phyloP scores from a whole-genome alignment of 2,797 vertebrate species.

The Alcedo quadribrachys region DNA sequence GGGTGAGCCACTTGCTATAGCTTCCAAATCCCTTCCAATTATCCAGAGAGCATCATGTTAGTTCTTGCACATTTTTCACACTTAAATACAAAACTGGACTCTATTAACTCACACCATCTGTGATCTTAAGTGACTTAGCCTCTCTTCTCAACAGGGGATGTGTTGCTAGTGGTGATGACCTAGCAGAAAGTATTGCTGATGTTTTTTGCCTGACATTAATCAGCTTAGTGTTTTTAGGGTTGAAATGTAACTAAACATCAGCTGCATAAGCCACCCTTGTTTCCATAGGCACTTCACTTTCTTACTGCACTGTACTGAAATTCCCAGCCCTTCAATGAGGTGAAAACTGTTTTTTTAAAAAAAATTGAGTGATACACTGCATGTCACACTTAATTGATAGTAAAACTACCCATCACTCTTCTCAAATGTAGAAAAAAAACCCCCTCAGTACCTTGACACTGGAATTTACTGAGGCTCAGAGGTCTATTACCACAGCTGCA shows the following conservation, averaged over 20 bases:
- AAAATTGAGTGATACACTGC: not conserved
- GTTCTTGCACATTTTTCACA: slow-evolving; percentile 8
- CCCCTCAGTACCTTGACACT: not conserved
- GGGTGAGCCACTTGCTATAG: not conserved
- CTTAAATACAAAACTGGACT: slow-evolving; percentile 21
- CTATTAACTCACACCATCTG: slow-evolving; percentile 8
- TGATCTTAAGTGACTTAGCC: slow-evolving; percentile 26
- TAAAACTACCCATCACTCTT: not conserved
- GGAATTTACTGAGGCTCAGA: not conserved
- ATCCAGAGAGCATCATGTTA: not conserved
- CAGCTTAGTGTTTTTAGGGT: not conserved
- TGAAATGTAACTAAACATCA: not conserved
- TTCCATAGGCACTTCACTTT: not conserved
- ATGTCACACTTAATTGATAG: not conserved
- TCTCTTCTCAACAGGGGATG: not conserved
- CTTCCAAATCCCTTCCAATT: not conserved
- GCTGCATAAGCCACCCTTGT: not conserved
- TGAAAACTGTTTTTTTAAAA: not conserved
- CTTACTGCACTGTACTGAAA: not conserved
- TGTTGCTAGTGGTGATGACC: slow-evolving; percentile 26
- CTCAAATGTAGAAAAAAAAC: not conserved
- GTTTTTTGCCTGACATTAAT: not conserved
- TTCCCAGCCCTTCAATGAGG: not conserved
- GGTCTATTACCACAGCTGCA: slow-evolving; percentile 11
- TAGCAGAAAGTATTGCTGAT: slow-evolving; percentile 19